Conservation (phyloP, 2,888 invertebrate genomes). For the Tetanocera ferruginea region DNA sequence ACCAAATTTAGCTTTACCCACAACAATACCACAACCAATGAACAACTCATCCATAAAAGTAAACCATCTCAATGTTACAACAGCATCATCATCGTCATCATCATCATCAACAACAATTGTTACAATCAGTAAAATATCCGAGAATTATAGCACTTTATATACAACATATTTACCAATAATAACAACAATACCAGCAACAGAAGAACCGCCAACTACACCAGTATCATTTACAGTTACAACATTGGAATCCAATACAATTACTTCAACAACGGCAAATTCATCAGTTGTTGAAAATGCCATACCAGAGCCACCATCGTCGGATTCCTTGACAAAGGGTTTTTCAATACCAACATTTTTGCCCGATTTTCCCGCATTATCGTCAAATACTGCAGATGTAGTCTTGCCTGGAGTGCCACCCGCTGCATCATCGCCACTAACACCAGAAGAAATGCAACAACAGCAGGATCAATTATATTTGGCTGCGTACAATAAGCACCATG, state of each 20-base stretch:
- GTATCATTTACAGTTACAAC: constrained; percentile 12
- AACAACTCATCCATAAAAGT: neutral
- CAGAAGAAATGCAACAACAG: constrained; percentile 46
- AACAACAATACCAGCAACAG: constrained; percentile 18
- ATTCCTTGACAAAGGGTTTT: constrained; percentile 64
- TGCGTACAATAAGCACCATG: constrained; percentile 50
- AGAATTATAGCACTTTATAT: constrained; percentile 28
- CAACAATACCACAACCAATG: constrained; percentile 7
- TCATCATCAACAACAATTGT: constrained; percentile 37
- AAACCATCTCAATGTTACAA: constrained; percentile 20
- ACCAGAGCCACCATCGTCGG: constrained; percentile 52
- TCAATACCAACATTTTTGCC: constrained; percentile 66
- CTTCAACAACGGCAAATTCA: constrained; percentile 19
- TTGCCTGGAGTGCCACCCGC: constrained; percentile 52
- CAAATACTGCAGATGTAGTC: constrained; percentile 61
- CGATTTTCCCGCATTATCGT: constrained; percentile 63
- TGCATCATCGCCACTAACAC: constrained; percentile 27
- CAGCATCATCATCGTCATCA: constrained; percentile 12
- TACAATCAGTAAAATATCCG: constrained; percentile 41
- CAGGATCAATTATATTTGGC: constrained; percentile 62
- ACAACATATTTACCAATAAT: constrained; percentile 26
- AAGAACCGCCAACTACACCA: constrained; percentile 16
- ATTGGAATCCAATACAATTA: constrained; percentile 8
- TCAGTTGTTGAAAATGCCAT: constrained; percentile 36
- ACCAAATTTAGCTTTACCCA: neutral